Base-by-base conservation (phyloP, 2,113 vertebrate species). In the Dascyllus trimaculatus region DNA sequence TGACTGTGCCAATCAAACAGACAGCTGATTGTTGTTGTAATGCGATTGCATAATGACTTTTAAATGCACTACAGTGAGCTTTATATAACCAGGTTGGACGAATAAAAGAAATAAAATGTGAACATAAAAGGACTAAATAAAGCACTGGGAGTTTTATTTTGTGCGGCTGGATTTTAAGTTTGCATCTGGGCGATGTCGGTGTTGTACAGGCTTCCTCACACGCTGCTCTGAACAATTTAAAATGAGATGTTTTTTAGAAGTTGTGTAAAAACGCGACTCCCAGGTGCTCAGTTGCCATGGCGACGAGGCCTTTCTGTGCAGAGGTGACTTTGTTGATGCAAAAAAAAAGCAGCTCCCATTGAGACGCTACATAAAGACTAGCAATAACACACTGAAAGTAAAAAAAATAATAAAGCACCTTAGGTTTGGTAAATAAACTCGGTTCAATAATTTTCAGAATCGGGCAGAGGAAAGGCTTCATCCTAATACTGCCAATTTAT, bases 231-330 rank as follows among this genome's bases (percentile, higher is more conserved):
- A 48, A 70, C 9, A 21, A 15, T 24, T 62, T 59, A 40, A 64
- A 56, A 51, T 58, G 4, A 63, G 40, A 52, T 43, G 52, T 22
- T 70, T 29, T 51, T 57, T 10, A 77, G 22, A 57, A 63, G 26
- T 61, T 78, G 18, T 53, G 46, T 35, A 57, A 63, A 14, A 29
- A 29, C 40, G 59, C 53, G 51, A 65, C 49, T 29, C n/a, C 8
- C 25, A 29, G 15, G 53, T 69, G 24, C 24, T 80, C 49, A 54
- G 83, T 86, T 71, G 35, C 81, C 74, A 77, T 67, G 83, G 80
- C 5, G 76, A 90, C 54, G 0, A 72, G 62, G 45, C 15, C 52
- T 32, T 13, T 68, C 76, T 18, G 46, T 64, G 46, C 60, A 21
- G 61, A 14, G 19, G 54, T 51, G 58, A 63, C 29, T 65, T n/a